These are phyloP conservation scores for Tringa solitaria DNA, from an alignment of 2,113 vertebrate species.

Conservation along the genomic window DNA sequence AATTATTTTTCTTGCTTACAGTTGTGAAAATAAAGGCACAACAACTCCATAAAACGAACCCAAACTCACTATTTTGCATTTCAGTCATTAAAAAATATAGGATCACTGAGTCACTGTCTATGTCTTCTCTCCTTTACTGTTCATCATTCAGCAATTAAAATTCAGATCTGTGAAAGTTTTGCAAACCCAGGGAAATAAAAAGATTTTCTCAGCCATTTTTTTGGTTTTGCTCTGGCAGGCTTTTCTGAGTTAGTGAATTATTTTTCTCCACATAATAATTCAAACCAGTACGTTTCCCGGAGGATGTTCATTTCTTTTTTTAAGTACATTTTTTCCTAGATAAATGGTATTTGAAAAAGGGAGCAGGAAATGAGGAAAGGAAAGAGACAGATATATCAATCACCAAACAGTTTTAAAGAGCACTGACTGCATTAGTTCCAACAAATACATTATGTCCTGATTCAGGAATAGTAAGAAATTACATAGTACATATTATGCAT, in stretches of 20 bases:
- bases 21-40: not conserved
- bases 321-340: not conserved
- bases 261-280: not conserved
- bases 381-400: not conserved
- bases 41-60: not conserved
- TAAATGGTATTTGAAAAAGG: not conserved
- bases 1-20: not conserved
- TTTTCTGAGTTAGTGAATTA: not conserved
- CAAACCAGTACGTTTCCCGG: not conserved
- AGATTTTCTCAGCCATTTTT: not conserved
- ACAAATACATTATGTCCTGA: not conserved
- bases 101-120: not conserved
- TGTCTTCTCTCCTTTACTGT: not conserved
- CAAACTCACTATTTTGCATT: not conserved
- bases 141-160: not conserved
- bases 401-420: not conserved
- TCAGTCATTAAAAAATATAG: not conserved
- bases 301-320: not conserved
- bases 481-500: not conserved
- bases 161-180: not conserved
- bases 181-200: not conserved
- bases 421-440: not conserved
- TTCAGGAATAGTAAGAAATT: not conserved
- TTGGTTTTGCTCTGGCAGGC: not conserved
- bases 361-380: not conserved